Percentiles rank a stretch among this genome's conserved stretches.
phyloP scores from a whole-genome alignment of 1,140 invertebrate species.

The Danaus melanippus region DNA sequence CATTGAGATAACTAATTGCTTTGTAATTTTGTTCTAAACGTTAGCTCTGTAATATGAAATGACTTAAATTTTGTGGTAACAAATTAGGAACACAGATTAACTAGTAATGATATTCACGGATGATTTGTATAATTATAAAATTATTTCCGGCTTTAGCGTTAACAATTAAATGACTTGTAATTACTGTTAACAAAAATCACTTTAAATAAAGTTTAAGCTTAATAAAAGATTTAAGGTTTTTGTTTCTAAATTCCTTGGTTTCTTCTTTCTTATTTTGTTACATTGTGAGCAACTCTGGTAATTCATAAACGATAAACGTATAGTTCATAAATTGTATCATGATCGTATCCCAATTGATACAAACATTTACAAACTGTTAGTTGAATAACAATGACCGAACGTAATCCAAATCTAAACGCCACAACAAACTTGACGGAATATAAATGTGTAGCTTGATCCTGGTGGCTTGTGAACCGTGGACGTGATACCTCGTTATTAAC shows the following conservation, averaged over 20 bases:
- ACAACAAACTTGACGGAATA: conserved; percentile 60
- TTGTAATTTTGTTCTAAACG: conserved; percentile 8
- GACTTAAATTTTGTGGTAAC: too few relatives aligned
- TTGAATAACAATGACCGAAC: conserved; percentile 64
- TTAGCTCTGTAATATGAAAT: background rate
- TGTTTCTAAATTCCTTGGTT: too few relatives aligned
- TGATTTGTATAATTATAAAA: too few relatives aligned
- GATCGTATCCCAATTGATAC: conserved; percentile 61
- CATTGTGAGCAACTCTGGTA: conserved; percentile 1
- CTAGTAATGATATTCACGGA: too few relatives aligned
- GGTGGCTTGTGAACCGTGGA: conserved; percentile 65
- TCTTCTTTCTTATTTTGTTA: too few relatives aligned
- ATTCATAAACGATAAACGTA: conserved; percentile 34
- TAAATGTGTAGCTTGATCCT: conserved; percentile 55
- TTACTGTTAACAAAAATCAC: background rate
- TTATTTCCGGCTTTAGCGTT: too few relatives aligned
- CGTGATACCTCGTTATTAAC: conserved; percentile 66
- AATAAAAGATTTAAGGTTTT: too few relatives aligned
- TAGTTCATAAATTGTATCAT: conserved; percentile 45
- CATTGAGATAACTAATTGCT: conserved; percentile 12
- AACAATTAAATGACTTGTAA: too few relatives aligned
- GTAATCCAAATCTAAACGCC: conserved; percentile 71
- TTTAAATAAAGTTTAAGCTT: background rate
- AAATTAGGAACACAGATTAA: too few relatives aligned
- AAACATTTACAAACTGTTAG: conserved; percentile 43